phyloP scores from a whole-genome alignment of 1,140 invertebrate species.

The Alviniconcha marisindica region DNA sequence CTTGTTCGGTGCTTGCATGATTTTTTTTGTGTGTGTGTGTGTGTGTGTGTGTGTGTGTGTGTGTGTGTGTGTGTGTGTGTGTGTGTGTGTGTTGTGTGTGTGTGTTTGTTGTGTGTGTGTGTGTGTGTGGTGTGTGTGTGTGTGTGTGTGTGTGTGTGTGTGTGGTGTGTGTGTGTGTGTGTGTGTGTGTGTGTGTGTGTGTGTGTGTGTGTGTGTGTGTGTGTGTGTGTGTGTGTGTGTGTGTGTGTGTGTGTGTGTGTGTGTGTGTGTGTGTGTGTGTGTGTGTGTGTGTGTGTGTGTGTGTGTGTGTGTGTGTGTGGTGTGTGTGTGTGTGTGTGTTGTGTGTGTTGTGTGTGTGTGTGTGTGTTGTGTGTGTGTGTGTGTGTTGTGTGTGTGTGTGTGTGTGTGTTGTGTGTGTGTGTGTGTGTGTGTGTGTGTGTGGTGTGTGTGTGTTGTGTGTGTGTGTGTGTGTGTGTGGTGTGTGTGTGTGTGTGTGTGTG shows the following conservation, averaged over 20 bases:
- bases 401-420: too few relatives aligned
- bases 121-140: too few relatives aligned
- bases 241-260: background rate
- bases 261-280: background rate
- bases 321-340: background rate
- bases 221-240: background rate
- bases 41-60: constrained; percentile 24
- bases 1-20: background rate
- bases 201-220: background rate
- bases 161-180: background rate
- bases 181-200: background rate
- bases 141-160: too few relatives aligned
- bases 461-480: too few relatives aligned
- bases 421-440: too few relatives aligned
- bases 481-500: too few relatives aligned
- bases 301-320: constrained; percentile 8
- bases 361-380: too few relatives aligned
- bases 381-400: too few relatives aligned
- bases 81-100: too few relatives aligned
- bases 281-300: background rate
- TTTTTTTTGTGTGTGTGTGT: background rate
- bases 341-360: too few relatives aligned
- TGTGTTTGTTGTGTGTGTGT: too few relatives aligned
- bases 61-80: background rate
- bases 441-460: too few relatives aligned